Evolutionary conservation across 2,113 vertebrate species (phyloP), one percentile per base, ranked within the genome.

Genomic region (Hippopotamus amphibius): DNA sequence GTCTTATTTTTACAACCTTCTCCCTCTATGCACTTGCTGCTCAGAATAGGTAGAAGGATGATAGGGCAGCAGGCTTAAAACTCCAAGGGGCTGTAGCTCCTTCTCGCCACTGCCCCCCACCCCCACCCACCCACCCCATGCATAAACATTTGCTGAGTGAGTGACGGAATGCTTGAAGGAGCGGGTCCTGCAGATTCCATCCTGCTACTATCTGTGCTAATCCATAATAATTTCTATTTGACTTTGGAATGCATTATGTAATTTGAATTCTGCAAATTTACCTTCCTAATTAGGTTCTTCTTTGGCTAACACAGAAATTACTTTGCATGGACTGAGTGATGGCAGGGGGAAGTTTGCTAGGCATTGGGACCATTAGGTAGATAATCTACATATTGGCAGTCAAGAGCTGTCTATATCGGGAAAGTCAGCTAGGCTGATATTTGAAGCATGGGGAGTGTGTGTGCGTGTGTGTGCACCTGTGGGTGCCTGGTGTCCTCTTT

Each of bases 211-310:
- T 66, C 66, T 28, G 71, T 74, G 76, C 57, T 76, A 93, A 97
- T 95, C 96, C 94, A 76, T 86, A 71, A 86, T 81, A 61, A 93
- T 94, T 95, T 95, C 96, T 95, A 28, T 96, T 97, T 96, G 96
- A 95, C 79, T 96, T 95, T 61, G 88, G 61, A 66, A 93, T 72
- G 71, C 79, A 92, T 72, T 77, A 93, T 57, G 72, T 90, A 28
- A 85, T 97, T 91, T 97, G 96, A 94, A 93, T 97, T 96, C 96
- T 94, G 88, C 68, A 97, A 97, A 97, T 95, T 97, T 96, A 93
- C 96, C 85, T 97, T 91, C 85, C 71, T 92, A 93, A 97, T 95
- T 96, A 88, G 77, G 43, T 74, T 93, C 96, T 97, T 95, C 93
- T 97, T 97, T 77, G 88, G 85, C 88, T 97, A 95, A 86, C 96